Evolutionary conservation across 2,888 invertebrate species (phyloP), one percentile per base, ranked within the genome.

Genomic region (Buathra laborator): DNA sequence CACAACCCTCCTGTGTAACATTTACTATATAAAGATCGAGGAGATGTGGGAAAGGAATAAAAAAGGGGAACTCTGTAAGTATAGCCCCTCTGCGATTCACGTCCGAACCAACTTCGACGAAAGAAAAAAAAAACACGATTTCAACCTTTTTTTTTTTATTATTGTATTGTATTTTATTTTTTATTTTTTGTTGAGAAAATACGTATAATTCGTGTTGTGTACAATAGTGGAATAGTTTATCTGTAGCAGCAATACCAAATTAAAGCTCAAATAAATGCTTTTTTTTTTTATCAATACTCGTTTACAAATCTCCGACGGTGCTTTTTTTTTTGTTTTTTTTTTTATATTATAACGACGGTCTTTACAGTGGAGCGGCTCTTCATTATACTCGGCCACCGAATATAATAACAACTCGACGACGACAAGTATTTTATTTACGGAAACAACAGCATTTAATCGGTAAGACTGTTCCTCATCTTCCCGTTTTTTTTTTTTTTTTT

Each of bases 171-270:
- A 19, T 67, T 67, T 48, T 88, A 83, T 85, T 88, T 89, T 87
- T 88, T 89, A 89, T 86, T 87, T 84, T 91, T 88, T 88, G 81
- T 89, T 92, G 91, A 92, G 92, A 92, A 92, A 92, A 92, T 92
- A 92, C 92, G 89, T 91, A 90, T 90, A 91, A 90, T 91, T 89
- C 86, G 85, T 87, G 83, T 86, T 66, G 83, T 83, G 83, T 85
- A 81, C 81, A 85, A 86, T 86, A 80, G 48, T 78, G 48, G 80
- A 71, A 62, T 83, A 68, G 87, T 87, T 85, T 86, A 68, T 68
- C 84, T 81, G 81, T 72, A 81, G 81, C 81, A 71, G 84, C 77
- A 72, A 78, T 84, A 81, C 74, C 77, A 76, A 80, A 80, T 76
- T 64, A 66, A 84, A 84, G 84, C 84, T 53, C 72, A 84, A 78